Percentiles rank a stretch among this genome's conserved stretches.
These are phyloP conservation scores for Calcarius lapponicus DNA, from an alignment of 2,797 vertebrate genomes.

Conservation along the genomic window DNA sequence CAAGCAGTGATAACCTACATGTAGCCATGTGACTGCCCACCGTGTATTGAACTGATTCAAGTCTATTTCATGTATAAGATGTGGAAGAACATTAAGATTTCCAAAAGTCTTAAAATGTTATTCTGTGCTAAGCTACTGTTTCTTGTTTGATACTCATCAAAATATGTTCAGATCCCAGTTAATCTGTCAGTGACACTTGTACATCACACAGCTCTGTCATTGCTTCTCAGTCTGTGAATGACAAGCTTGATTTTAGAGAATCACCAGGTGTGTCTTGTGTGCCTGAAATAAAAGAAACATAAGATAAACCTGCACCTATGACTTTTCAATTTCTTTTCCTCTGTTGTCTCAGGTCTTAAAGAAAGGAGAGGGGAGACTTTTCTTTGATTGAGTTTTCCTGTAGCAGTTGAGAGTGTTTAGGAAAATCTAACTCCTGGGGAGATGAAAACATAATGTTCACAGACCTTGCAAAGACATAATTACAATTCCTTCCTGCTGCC, in stretches of 20 bases:
- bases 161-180: neutral
- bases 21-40: neutral
- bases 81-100: neutral
- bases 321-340: neutral
- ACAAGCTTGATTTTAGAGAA: neutral
- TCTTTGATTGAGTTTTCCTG: constrained; percentile 30
- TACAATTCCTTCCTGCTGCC: constrained; percentile 30
- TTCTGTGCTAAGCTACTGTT: neutral
- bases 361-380: neutral
- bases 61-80: neutral
- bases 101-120: neutral
- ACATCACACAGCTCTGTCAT: neutral
- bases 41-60: neutral
- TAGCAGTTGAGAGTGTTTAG: constrained; percentile 1
- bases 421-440: constrained; percentile 24
- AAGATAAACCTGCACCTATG: neutral
- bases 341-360: neutral
- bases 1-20: neutral
- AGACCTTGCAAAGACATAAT: constrained; percentile 43
- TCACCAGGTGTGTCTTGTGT: neutral
- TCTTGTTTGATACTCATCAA: neutral
- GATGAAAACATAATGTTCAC: constrained; percentile 27
- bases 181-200: neutral
- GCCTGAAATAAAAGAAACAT: constrained; percentile 33
- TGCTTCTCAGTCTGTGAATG: neutral